These are phyloP conservation scores for Calyptommatus sinebrachiatus DNA, from an alignment of 2,113 vertebrate genomes.

Conservation along the genomic window DNA sequence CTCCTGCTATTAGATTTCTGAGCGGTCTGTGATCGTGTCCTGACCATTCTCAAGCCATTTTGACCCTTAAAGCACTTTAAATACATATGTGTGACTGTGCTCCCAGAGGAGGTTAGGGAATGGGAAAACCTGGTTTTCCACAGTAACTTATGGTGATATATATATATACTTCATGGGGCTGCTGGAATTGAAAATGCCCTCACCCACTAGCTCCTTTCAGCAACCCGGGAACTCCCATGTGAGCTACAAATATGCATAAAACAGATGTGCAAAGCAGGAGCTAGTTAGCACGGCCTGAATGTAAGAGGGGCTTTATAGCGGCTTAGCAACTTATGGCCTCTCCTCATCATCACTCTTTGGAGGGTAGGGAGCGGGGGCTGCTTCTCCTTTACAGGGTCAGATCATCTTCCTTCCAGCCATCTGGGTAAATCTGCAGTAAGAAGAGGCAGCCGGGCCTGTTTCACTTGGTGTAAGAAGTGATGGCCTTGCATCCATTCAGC, in stretches of 20 bases:
- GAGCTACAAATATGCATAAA: conserved; percentile 43
- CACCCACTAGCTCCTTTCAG: not conserved
- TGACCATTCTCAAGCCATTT: too few relatives aligned
- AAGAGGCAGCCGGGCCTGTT: not conserved
- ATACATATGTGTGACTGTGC: too few relatives aligned
- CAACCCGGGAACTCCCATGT: conserved; percentile 32
- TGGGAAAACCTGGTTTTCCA: too few relatives aligned
- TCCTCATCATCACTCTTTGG: conserved; percentile 4
- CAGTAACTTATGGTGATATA: too few relatives aligned
- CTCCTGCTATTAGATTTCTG: too few relatives aligned
- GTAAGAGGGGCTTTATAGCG: conserved; percentile 32
- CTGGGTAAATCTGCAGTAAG: not conserved
- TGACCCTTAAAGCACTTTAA: too few relatives aligned
- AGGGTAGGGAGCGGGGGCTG: not conserved
- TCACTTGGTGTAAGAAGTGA: not conserved
- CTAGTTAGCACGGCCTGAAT: conserved; percentile 24
- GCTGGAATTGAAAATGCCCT: not conserved
- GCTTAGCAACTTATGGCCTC: conserved; percentile 46
- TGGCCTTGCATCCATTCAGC: not conserved
- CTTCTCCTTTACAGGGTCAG: rapidly evolving
- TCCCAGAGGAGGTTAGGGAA: too few relatives aligned
- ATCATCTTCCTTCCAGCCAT: not conserved
- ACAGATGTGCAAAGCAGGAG: conserved; percentile 53
- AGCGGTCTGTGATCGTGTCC: too few relatives aligned
- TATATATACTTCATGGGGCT: too few relatives aligned